These are phyloP conservation scores for Riparia riparia DNA, from an alignment of 2,113 vertebrate genomes.

Conservation along the genomic window DNA sequence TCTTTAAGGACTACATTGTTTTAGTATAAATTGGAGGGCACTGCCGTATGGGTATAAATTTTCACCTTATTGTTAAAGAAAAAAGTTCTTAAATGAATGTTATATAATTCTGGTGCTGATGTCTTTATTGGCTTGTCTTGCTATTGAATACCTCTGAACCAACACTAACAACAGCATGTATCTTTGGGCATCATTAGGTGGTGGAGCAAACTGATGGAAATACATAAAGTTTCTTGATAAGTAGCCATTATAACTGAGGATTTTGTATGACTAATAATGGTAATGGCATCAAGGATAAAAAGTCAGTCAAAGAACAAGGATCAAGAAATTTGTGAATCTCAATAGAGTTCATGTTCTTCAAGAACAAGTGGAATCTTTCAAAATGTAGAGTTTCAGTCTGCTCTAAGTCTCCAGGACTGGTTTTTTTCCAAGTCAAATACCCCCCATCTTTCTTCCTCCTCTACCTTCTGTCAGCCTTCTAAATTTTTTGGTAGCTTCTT, in stretches of 20 bases:
- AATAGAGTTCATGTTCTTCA: not conserved
- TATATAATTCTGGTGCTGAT: not conserved
- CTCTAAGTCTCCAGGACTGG: not conserved
- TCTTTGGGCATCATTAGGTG: not conserved
- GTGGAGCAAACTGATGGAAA: not conserved
- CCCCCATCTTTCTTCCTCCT: not conserved
- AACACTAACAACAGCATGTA: not conserved
- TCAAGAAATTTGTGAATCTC: not conserved
- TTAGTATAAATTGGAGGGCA: not conserved
- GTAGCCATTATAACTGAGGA: not conserved
- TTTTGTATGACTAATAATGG: not conserved
- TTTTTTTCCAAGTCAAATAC: not conserved
- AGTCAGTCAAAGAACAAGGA: not conserved
- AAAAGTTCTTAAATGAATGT: not conserved
- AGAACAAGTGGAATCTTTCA: not conserved
- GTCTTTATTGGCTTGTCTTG: slow-evolving; percentile 4
- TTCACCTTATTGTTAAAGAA: not conserved
- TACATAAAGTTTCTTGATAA: not conserved
- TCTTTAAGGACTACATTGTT: not conserved
- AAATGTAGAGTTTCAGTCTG: slow-evolving; percentile 35
- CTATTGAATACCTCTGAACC: slow-evolving; percentile 4
- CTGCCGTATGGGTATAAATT: not conserved
- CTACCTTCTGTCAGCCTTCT: not conserved
- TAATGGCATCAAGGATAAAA: not conserved
- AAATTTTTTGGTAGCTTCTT: not conserved